Conservation (phyloP, 92 coral and sea anemone species). For the Palythoa heliodiscus region DNA sequence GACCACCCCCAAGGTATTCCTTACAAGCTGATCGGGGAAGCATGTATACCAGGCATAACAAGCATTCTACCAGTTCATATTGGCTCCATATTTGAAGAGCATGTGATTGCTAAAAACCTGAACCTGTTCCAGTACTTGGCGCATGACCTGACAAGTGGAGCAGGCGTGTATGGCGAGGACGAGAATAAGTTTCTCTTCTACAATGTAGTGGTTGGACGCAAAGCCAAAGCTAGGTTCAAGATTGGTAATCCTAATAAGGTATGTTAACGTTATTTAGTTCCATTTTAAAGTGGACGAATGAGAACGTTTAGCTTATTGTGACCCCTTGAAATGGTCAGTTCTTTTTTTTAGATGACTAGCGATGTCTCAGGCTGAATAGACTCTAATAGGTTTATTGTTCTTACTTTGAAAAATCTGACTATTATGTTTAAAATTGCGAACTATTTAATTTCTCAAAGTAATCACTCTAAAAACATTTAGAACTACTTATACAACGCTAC, state of each 20-base stretch:
- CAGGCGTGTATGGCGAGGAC: slow-evolving; percentile 98
- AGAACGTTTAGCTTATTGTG: no score
- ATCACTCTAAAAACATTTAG: no score
- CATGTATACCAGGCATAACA: slow-evolving; percentile 92
- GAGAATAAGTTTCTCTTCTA: slow-evolving; percentile 95
- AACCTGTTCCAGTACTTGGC: slow-evolving; percentile 88
- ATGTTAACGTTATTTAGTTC: neutral
- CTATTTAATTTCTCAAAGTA: no score
- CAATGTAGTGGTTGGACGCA: slow-evolving; percentile 93
- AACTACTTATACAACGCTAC: no score
- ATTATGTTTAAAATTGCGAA: no score
- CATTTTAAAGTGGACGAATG: no score
- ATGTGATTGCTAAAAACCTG: slow-evolving; percentile 88
- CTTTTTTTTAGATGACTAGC: no score
- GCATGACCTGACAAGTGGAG: slow-evolving; percentile 88
- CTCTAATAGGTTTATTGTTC: no score
- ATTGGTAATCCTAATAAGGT: slow-evolving; percentile 95
- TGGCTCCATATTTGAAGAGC: slow-evolving; percentile 98
- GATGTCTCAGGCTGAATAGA: no score
- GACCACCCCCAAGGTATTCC: slow-evolving; percentile 99
- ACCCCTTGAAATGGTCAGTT: no score
- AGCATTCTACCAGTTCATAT: slow-evolving; percentile 73
- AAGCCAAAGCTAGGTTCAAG: slow-evolving; percentile 89
- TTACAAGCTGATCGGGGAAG: slow-evolving; percentile 94
- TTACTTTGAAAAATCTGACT: no score